Percentiles rank a stretch among this genome's conserved stretches.
Conservation (phyloP, 2,888 invertebrate species). For the Lysandra bellargus region DNA sequence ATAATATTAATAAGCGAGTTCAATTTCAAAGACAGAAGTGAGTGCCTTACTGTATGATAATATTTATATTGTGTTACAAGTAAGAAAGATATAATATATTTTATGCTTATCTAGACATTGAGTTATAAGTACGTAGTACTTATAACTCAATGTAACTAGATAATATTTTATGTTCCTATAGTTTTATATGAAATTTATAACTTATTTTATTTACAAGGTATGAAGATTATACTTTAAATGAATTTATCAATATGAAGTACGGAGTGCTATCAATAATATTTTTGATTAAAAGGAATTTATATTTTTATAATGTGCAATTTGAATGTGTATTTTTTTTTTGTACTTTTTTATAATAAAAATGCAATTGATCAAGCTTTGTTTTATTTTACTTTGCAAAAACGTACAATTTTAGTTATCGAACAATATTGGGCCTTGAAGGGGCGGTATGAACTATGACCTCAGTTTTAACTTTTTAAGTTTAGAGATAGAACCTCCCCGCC, state of each 20-base stretch:
- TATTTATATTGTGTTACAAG: too few relatives aligned
- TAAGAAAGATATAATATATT: too few relatives aligned
- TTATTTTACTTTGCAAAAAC: neutral
- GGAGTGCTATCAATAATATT: neutral
- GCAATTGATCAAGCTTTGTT: neutral
- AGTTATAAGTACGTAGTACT: neutral
- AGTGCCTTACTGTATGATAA: too few relatives aligned
- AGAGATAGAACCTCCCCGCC: too few relatives aligned
- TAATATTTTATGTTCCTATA: slow-evolving; percentile 2
- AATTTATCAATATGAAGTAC: neutral
- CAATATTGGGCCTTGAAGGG: too few relatives aligned
- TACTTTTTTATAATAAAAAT: neutral
- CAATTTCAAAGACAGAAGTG: too few relatives aligned
- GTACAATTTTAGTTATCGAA: too few relatives aligned
- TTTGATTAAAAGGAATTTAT: neutral
- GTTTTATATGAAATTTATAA: neutral
- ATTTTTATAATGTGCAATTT: neutral
- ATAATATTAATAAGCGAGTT: too few relatives aligned
- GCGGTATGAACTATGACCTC: too few relatives aligned
- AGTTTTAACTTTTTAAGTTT: too few relatives aligned
- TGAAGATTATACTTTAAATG: neutral
- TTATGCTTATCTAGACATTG: too few relatives aligned
- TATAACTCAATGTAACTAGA: neutral
- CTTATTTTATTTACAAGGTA: neutral
- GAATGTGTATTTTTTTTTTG: neutral